These are phyloP conservation scores for Phymanthus crucifer DNA, from an alignment of 92 coral and sea anemone genomes.

Conservation along the genomic window DNA sequence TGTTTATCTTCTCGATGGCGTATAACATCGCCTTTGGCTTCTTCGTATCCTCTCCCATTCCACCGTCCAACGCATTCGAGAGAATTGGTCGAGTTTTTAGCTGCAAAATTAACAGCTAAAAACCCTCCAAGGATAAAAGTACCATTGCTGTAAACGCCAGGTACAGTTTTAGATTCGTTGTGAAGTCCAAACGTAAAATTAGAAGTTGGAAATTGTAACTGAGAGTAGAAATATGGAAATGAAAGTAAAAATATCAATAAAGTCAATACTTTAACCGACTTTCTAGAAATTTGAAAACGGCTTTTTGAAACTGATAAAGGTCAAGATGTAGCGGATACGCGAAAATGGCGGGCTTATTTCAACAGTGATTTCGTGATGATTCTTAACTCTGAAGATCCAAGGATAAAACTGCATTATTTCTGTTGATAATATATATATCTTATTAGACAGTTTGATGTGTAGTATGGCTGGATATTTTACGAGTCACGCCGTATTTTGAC, in stretches of 20 bases:
- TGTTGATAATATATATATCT: too few species aligned
- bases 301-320: neutral
- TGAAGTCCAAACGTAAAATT: neutral
- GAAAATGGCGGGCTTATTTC: neutral
- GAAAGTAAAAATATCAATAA: too few species aligned
- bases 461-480: too few species aligned
- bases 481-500: too few species aligned
- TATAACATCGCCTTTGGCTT: constrained; percentile 80
- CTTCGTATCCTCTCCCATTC: constrained; percentile 67
- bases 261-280: neutral
- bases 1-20: constrained; percentile 66
- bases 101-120: too few species aligned
- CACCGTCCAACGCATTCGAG: constrained; percentile 62
- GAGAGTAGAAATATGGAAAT: too few species aligned
- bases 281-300: neutral
- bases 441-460: too few species aligned
- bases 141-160: too few species aligned
- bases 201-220: too few species aligned
- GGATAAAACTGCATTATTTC: neutral
- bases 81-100: too few species aligned
- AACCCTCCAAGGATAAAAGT: too few species aligned
- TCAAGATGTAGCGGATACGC: too few species aligned
- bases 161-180: neutral
- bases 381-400: neutral
- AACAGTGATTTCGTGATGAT: neutral